These are phyloP conservation scores for Prosopocoilus inquinatus DNA, from an alignment of 2,888 invertebrate genomes.

Conservation along the genomic window DNA sequence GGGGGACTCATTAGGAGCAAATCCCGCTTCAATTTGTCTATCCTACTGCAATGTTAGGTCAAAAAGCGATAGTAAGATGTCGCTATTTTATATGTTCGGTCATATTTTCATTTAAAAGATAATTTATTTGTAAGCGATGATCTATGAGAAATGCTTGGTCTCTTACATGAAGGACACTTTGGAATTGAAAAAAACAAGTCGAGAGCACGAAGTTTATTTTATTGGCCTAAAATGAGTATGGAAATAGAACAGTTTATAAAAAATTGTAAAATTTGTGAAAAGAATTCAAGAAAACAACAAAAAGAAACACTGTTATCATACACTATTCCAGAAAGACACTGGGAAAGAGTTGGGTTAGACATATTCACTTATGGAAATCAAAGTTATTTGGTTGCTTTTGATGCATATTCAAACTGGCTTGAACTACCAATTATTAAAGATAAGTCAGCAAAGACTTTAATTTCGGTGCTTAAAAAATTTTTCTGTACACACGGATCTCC, in stretches of 20 bases:
- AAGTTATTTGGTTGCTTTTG: background rate
- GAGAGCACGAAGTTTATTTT: background rate
- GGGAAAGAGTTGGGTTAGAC: conserved; percentile 5
- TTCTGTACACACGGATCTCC: no score
- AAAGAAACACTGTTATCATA: conserved; percentile 5
- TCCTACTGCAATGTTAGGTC: no score
- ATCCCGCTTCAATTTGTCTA: no score
- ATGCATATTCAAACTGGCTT: background rate
- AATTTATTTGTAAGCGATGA: no score
- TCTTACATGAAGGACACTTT: background rate
- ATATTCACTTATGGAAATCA: conserved; percentile 1
- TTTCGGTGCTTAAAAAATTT: no score
- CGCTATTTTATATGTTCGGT: no score
- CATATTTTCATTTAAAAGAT: no score
- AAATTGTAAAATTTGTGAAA: background rate
- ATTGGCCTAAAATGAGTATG: background rate
- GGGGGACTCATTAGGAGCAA: no score
- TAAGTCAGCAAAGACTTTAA: no score
- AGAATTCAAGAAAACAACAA: background rate
- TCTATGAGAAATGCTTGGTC: background rate
- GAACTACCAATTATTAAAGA: no score
- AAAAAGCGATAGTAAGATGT: no score
- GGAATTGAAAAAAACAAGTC: background rate
- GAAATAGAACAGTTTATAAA: background rate
- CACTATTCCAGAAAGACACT: conserved; percentile 4